Evolutionary conservation across 37 sponge, comb jelly and placozoan genomes (phyloP).

Genomic region (Cliona cf. orientalis): DNA sequence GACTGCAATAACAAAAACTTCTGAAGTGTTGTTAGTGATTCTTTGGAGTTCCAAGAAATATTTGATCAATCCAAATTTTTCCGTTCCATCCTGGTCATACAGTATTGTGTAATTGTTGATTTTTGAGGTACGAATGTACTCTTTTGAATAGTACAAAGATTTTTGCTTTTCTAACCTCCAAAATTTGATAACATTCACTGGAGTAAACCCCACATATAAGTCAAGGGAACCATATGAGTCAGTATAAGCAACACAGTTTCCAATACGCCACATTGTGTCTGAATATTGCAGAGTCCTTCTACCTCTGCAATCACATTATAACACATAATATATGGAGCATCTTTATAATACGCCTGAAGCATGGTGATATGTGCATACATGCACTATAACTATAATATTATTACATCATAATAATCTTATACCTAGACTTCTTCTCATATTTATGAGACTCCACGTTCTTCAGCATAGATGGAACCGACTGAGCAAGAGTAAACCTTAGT

Average conservation of each 20-base stretch:
- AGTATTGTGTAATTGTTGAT: not conserved
- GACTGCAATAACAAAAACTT: too few species aligned
- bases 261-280: not conserved
- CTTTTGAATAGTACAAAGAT: not conserved
- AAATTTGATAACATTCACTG: not conserved
- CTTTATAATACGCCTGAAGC: not conserved
- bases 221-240: too few species aligned
- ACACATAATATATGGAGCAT: not conserved
- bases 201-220: too few species aligned
- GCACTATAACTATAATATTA: too few species aligned
- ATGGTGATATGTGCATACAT: not conserved
- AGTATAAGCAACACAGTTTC: too few species aligned
- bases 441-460: too few species aligned
- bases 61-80: not conserved
- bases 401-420: too few species aligned
- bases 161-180: not conserved
- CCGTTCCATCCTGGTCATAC: not conserved
- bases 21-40: too few species aligned
- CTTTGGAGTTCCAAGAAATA: not conserved
- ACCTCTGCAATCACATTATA: not conserved
- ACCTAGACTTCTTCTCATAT: too few species aligned
- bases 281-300: not conserved
- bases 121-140: not conserved
- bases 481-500: too few species aligned
- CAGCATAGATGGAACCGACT: too few species aligned